A percentile compares a stretch with the other conserved stretches of the same genome.
phyloP scores from a whole-genome alignment of 2,113 vertebrate species.

The Pampusana beccarii region DNA sequence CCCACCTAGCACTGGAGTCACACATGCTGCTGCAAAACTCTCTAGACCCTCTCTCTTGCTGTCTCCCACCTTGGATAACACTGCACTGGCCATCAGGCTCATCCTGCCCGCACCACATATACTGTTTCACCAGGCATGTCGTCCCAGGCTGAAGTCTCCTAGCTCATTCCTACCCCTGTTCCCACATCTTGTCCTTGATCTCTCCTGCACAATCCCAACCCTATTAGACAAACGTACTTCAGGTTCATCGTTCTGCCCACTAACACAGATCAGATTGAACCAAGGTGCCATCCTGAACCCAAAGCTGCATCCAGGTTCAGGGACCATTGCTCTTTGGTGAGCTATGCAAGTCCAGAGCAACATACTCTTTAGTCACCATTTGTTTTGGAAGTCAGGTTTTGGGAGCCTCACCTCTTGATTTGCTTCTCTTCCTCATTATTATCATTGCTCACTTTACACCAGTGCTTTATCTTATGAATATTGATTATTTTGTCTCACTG shows the following conservation, averaged over 20 bases:
- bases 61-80: background rate
- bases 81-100: background rate
- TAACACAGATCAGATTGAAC: background rate
- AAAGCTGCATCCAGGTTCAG: background rate
- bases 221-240: background rate
- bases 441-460: background rate
- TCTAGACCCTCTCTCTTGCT: background rate
- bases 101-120: background rate
- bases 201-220: background rate
- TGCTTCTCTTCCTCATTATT: constrained; percentile 38
- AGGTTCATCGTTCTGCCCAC: background rate
- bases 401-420: background rate
- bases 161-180: background rate
- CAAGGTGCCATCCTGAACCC: background rate
- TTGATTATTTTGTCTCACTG: constrained; percentile 59
- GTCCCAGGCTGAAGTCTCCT: background rate
- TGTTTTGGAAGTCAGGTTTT: background rate
- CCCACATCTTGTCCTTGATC: background rate
- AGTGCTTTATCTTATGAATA: constrained; percentile 46
- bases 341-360: background rate
- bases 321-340: background rate
- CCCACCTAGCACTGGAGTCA: background rate
- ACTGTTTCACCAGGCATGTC: background rate
- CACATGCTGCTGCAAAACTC: background rate
- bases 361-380: background rate